Base-by-base conservation (phyloP, 2,888 invertebrate genomes). In the Spodoptera picta region DNA sequence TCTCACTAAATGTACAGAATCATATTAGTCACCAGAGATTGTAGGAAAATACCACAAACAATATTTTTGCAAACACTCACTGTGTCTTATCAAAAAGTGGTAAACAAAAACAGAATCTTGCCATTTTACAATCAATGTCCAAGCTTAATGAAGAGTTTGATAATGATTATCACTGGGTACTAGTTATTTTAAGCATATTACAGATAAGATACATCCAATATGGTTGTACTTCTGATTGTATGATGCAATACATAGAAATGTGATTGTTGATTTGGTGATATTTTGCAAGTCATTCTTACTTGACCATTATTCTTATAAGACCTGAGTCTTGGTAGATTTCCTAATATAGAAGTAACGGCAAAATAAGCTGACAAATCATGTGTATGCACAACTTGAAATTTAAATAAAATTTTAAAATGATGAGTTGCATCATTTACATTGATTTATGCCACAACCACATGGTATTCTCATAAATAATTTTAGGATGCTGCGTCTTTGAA, bases 221-320 rank as follows among this genome's bases (percentile, higher is more conserved):
- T 19, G 24, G 59, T 79, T 70, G 72, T 80, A 64, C 57, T 27
- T 55, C 54, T 77, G 74, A 70, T 60, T 77, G 77, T 78, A 80
- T 86, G 87, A 87, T 86, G 87, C 85, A 87, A 87, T 80, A 77
- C 19, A 43, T 48, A 67, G 76, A 79, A 81, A 81, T 74, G 71
- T 65, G 57, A 70, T 70, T 68, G 58, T 60, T 64, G 60, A 61
- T 54, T 60, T 2, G 3, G 24, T 56, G 42, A 57, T 23, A 55
- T 59, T 63, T 51, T 2, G 54, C 69, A 56, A 69, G 59, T 73
- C 75, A 73, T 62, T 50, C 42, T 55, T 58, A 27, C 42, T 31
- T 55, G 24, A 42, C 23, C 12, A 42, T 47, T 4, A 12, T 44
- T 58, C 58, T 58, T 47, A 5, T n/a, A n/a, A 19, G 36, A 36